Conservation (phyloP, 2,113 vertebrate genomes). For the Ptilonorhynchus violaceus region DNA sequence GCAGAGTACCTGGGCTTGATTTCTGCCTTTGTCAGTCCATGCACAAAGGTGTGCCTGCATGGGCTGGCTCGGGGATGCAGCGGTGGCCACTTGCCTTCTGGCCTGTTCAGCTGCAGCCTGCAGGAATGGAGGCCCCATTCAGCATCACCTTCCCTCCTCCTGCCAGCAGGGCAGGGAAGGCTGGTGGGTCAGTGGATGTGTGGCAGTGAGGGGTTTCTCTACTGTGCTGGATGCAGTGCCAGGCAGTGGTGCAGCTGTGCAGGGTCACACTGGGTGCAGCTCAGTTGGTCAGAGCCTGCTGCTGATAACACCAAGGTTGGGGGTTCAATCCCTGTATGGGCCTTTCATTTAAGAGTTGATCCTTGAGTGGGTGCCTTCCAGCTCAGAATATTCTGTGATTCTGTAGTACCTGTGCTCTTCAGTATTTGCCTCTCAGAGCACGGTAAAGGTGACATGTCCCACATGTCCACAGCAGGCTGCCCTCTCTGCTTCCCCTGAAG, state of each 20-base stretch:
- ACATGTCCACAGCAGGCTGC: neutral
- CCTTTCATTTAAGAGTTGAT: neutral
- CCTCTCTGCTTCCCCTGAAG: neutral
- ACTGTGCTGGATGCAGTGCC: accelerated
- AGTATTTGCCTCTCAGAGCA: neutral
- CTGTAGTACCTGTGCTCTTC: neutral
- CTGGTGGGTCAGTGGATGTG: neutral
- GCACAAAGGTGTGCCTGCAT: accelerated
- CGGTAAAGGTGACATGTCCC: neutral
- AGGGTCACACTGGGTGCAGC: neutral
- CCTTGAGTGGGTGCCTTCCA: neutral
- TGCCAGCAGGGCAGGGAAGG: neutral
- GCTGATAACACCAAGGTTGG: neutral
- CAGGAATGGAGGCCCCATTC: neutral
- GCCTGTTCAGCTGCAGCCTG: neutral
- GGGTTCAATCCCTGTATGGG: neutral
- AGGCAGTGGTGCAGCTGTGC: neutral
- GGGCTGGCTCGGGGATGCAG: neutral
- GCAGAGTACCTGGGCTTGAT: neutral
- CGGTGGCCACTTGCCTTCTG: neutral
- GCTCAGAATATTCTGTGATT: neutral
- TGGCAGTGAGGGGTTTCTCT: neutral
- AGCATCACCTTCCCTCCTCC: neutral
- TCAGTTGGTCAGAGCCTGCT: neutral
- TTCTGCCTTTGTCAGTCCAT: neutral